Evolutionary conservation across 2,113 vertebrate species (phyloP).

Genomic region (Morone saxatilis): DNA sequence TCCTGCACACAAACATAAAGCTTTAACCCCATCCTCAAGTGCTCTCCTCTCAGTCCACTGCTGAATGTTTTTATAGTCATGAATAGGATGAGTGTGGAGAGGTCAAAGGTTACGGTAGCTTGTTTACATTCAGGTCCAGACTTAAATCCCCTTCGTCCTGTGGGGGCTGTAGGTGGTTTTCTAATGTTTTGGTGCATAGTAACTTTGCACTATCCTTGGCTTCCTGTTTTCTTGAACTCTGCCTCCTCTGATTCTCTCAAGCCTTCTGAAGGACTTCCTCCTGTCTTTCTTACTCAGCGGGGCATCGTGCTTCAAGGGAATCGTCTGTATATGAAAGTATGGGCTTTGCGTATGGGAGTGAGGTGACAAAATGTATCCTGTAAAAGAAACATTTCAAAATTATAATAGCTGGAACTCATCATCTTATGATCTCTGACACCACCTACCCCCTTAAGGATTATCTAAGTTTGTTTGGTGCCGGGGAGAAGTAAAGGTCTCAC

Average conservation of each 20-base stretch:
- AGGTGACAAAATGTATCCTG: background rate
- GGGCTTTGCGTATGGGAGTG: background rate
- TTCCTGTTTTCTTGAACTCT: constrained; percentile 59
- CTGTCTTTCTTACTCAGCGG: constrained; percentile 31
- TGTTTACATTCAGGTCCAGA: constrained; percentile 53
- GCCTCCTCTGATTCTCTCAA: constrained; percentile 33
- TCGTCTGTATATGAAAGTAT: constrained; percentile 11
- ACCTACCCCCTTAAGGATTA: constrained; percentile 5
- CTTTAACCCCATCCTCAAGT: constrained; percentile 14
- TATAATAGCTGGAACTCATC: background rate
- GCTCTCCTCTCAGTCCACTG: constrained; percentile 5
- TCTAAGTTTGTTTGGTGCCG: constrained; percentile 9
- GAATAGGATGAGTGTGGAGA: constrained; percentile 25
- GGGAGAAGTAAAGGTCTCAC: background rate
- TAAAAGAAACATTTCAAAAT: constrained; percentile 1
- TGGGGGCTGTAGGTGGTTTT: constrained; percentile 30
- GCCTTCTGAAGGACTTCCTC: constrained; percentile 21
- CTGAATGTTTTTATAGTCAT: constrained; percentile 21
- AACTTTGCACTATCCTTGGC: constrained; percentile 39
- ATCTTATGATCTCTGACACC: constrained; percentile 17
- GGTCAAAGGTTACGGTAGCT: constrained; percentile 34
- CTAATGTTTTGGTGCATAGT: constrained; percentile 37
- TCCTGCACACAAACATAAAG: constrained; percentile 18
- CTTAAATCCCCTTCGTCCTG: constrained; percentile 40
- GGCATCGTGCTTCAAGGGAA: constrained; percentile 42